Conservation (phyloP, 2,888 invertebrate genomes). For the Cacoxenus indagator region DNA sequence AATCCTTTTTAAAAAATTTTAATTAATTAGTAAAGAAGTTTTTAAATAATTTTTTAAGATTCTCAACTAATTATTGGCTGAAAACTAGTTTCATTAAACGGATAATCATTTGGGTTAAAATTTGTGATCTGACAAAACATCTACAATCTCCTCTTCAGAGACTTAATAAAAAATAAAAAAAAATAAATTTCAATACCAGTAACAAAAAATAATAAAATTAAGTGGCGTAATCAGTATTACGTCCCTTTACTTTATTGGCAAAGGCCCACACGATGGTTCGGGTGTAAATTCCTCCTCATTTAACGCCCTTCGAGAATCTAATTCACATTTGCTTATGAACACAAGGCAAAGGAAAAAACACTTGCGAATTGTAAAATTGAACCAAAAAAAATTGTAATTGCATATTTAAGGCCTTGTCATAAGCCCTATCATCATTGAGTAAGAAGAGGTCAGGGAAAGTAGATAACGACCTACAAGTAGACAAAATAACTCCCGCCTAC, state of each 20-base stretch:
- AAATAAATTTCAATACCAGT: background rate
- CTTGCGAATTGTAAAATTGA: background rate
- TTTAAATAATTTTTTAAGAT: too few relatives aligned
- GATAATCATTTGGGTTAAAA: too few relatives aligned
- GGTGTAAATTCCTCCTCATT: slow-evolving; percentile 52
- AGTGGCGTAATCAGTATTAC: slow-evolving; percentile 55
- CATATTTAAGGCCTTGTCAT: background rate
- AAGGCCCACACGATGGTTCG: slow-evolving; percentile 59
- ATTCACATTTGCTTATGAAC: background rate
- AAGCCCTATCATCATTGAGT: background rate
- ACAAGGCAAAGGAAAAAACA: background rate
- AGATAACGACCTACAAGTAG: too few relatives aligned
- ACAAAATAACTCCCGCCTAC: too few relatives aligned
- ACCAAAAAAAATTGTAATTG: background rate
- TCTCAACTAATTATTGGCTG: too few relatives aligned
- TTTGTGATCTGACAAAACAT: too few relatives aligned
- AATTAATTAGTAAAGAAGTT: too few relatives aligned
- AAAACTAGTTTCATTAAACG: too few relatives aligned
- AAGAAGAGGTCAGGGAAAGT: too few relatives aligned
- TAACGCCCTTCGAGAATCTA: background rate
- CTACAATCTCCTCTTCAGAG: too few relatives aligned
- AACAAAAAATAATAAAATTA: background rate
- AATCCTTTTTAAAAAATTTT: too few relatives aligned
- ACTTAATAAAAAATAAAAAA: background rate
- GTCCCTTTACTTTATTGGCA: slow-evolving; percentile 49